Percentiles rank a stretch among this genome's conserved stretches.
These are phyloP conservation scores for Onchidella celtica DNA, from an alignment of 2,888 invertebrate species.

Conservation along the genomic window DNA sequence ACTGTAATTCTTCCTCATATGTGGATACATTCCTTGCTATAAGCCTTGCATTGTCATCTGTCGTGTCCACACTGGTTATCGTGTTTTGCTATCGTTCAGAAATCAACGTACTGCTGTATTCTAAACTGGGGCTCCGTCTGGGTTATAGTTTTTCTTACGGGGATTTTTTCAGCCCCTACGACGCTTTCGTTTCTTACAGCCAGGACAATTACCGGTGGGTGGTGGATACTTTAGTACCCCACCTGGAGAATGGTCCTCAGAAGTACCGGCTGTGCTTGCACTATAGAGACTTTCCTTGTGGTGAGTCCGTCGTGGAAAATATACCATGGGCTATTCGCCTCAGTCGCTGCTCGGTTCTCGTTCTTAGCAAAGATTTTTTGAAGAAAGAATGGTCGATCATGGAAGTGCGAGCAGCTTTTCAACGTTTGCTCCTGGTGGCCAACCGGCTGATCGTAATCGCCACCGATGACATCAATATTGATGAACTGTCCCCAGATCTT, in stretches of 20 bases:
- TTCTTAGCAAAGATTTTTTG: slow-evolving; percentile 51
- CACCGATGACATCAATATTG: slow-evolving; percentile 46
- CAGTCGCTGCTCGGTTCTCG: slow-evolving; percentile 51
- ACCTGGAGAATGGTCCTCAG: slow-evolving; percentile 85
- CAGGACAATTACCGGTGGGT: slow-evolving; percentile 89
- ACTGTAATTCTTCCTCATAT: slow-evolving; percentile 33
- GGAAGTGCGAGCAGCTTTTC: slow-evolving; percentile 50
- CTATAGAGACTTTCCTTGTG: slow-evolving; percentile 68
- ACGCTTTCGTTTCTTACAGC: slow-evolving; percentile 94
- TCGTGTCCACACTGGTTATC: slow-evolving; percentile 46
- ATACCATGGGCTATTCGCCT: slow-evolving; percentile 81
- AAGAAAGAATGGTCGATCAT: slow-evolving; percentile 54
- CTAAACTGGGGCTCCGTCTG: slow-evolving; percentile 57
- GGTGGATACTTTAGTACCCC: slow-evolving; percentile 90
- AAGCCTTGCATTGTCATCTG: slow-evolving; percentile 31
- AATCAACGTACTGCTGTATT: slow-evolving; percentile 52
- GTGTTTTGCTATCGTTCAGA: slow-evolving; percentile 42
- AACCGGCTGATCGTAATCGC: slow-evolving; percentile 48
- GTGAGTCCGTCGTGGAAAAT: slow-evolving; percentile 87
- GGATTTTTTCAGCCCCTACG: slow-evolving; percentile 82
- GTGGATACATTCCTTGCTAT: slow-evolving; percentile 43
- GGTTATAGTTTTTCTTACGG: slow-evolving; percentile 49
- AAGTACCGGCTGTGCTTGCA: slow-evolving; percentile 81
- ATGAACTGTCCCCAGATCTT: slow-evolving; percentile 45
- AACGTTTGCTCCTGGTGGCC: slow-evolving; percentile 45